phyloP scores from a whole-genome alignment of 2,888 invertebrate genomes.

The Sipha maydis region DNA sequence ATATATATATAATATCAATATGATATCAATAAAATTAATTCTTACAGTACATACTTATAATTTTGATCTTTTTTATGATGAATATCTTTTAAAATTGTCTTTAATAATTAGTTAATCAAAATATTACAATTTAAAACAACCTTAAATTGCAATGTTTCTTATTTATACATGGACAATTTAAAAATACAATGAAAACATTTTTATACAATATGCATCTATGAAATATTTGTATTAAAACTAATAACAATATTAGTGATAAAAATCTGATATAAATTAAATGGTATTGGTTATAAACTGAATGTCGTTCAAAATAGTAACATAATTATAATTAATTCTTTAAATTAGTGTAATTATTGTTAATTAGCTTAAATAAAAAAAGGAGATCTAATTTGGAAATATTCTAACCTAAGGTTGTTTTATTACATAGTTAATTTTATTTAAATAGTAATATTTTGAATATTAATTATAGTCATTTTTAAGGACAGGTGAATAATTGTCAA shows the following conservation, averaged over 20 bases:
- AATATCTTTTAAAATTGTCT: slow-evolving; percentile 14
- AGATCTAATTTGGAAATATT: background rate
- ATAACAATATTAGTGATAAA: background rate
- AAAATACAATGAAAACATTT: background rate
- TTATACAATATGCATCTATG: background rate
- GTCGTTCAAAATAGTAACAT: background rate
- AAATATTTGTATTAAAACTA: background rate
- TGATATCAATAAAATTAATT: slow-evolving; percentile 19
- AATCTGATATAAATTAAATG: background rate
- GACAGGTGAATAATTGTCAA: background rate
- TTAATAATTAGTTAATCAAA: background rate
- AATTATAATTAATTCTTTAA: background rate
- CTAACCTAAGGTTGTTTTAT: background rate
- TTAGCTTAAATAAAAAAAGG: background rate
- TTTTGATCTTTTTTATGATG: slow-evolving; percentile 50
- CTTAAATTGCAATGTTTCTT: slow-evolving; percentile 19
- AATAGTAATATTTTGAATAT: slow-evolving; percentile 2
- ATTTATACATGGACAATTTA: background rate
- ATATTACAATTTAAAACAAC: slow-evolving; percentile 8
- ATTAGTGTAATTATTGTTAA: background rate
- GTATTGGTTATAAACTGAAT: background rate
- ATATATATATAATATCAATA: background rate
- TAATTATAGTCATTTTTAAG: background rate
- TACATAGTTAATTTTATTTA: background rate
- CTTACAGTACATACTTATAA: slow-evolving; percentile 38